Percentiles rank a stretch among this genome's conserved stretches.
Conservation (phyloP, 2,888 invertebrate species). For the Cremastinae sp. region DNA sequence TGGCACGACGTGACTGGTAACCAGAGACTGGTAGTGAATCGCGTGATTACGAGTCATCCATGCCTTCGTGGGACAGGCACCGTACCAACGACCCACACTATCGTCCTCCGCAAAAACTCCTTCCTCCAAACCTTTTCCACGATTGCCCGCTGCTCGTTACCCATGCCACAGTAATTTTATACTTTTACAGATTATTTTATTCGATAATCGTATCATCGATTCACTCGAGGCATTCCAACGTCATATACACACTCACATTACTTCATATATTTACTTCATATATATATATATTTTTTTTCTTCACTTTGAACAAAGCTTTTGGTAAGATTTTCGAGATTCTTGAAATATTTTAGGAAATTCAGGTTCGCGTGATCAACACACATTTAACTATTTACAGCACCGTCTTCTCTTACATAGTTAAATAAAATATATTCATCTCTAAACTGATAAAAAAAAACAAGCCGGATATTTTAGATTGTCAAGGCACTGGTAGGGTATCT, state of each 20-base stretch:
- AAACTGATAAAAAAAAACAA: no score
- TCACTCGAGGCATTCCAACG: constrained; percentile 28
- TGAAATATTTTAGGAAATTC: background rate
- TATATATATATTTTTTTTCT: constrained; percentile 24
- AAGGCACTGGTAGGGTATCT: no score
- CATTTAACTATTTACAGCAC: constrained; percentile 19
- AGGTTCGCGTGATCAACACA: constrained; percentile 27
- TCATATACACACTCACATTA: background rate
- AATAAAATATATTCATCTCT: no score
- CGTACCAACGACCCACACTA: constrained; percentile 70
- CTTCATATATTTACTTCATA: constrained; percentile 5
- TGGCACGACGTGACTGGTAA: constrained; percentile 64
- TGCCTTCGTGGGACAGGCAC: constrained; percentile 71
- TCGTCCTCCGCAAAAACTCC: constrained; percentile 35
- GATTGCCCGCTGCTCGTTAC: constrained; percentile 51
- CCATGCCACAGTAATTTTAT: constrained; percentile 43
- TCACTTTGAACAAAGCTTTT: constrained; percentile 9
- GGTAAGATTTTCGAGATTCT: constrained; percentile 15
- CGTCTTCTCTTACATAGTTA: no score
- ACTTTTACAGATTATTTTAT: constrained; percentile 42
- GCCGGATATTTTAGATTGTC: no score
- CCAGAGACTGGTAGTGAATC: constrained; percentile 75
- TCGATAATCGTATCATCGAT: constrained; percentile 25
- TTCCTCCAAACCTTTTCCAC: constrained; percentile 5
- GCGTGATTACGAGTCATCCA: constrained; percentile 73